Base-by-base conservation (phyloP, 1,140 invertebrate genomes). In the Drosophila mauritiana region DNA sequence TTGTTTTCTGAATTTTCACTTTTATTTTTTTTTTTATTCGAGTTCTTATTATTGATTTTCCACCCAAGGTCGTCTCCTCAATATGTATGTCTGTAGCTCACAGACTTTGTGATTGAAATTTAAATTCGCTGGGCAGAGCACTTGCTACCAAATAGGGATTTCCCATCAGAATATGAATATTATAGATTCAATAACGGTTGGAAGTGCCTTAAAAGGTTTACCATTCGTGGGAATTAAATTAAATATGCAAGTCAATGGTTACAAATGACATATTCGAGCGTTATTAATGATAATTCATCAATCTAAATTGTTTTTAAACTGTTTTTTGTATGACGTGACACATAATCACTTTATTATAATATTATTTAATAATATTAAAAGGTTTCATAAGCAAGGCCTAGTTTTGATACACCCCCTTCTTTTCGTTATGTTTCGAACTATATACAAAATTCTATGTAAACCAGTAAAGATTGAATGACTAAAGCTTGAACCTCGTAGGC, bases 1-100 rank as follows among this genome's bases (percentile, higher is more conserved):
- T 56, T 52, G 53, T 17, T 40, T 52, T 52, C 34, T 64, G 31
- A 52, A 20, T 59, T 68, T 70, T 84, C 42, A 59, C 40, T 65
- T 68, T 55, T 83, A 49, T 62, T 81, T 73, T 69, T 78, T 78
- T 64, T 78, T 74, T 78, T 64, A 78, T 74, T 74, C 34, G 54
- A 61, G 49, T 77, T 78, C 69, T 63, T 43, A 53, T 68, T 85
- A 89, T 88, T 51, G 80, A 90, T 89, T 89, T 73, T 62, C 34
- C 52, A 2, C 7, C 40, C 84, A 89, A 89, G 85, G 85, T 70
- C 76, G 42, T 20, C 34, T 45, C 15, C 56, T 49, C 52, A 36
- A 39, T 37, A 53, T 73, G 59, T 37, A 13, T 37, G 36, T 37
- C 36, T 13, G 34, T 31, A 7, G 17, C 42, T 27, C 54, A 37